A percentile compares a stretch with the other conserved stretches of the same genome.
phyloP scores from a whole-genome alignment of 2,113 vertebrate species.

The Ctenomys sociabilis region DNA sequence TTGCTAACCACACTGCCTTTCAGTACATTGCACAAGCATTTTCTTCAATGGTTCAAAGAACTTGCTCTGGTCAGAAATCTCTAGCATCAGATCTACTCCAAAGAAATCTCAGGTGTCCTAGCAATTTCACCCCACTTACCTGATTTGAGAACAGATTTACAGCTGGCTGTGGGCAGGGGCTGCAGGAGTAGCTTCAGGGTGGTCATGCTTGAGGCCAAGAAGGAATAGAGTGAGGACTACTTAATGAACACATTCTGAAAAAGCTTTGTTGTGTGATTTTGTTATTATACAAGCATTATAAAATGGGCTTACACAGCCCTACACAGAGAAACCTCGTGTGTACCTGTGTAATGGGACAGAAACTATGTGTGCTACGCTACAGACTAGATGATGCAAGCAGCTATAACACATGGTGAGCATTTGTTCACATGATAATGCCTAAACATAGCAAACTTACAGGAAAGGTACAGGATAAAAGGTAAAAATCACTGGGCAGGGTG shows the following conservation, averaged over 20 bases:
- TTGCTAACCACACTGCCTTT: background rate
- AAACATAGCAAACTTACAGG: background rate
- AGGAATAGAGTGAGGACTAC: background rate
- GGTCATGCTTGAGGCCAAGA: background rate
- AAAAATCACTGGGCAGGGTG: background rate
- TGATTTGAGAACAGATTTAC: background rate
- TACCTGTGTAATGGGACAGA: background rate
- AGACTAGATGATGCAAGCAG: background rate
- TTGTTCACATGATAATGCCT: background rate
- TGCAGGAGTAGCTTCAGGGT: background rate
- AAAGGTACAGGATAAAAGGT: background rate
- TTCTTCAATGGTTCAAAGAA: background rate
- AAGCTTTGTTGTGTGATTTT: background rate
- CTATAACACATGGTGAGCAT: background rate
- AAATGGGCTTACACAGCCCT: background rate
- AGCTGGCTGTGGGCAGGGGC: background rate
- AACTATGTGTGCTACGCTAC: background rate
- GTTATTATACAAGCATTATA: background rate
- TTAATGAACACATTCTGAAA: background rate
- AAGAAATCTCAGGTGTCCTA: background rate
- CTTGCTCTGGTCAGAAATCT: background rate
- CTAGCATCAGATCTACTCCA: background rate
- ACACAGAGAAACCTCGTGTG: background rate
- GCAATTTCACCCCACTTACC: background rate
- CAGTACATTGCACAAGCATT: background rate